phyloP scores from a whole-genome alignment of 2,888 invertebrate species.

The Digitonthophagus gazella region DNA sequence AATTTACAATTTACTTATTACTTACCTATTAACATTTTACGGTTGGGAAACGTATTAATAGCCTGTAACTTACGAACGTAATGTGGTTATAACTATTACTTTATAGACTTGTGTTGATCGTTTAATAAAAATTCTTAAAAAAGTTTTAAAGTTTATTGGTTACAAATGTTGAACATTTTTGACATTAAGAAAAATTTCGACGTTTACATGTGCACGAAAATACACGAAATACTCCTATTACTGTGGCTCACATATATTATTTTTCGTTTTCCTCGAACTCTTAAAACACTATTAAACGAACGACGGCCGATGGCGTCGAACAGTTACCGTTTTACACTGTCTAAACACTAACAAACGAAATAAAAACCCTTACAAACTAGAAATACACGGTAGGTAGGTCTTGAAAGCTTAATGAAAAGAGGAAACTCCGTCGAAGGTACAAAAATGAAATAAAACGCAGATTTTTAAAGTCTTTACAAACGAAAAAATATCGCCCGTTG shows the following conservation, averaged over 20 bases:
- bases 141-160: constrained; percentile 29
- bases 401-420: not conserved
- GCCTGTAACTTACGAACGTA: too few species aligned
- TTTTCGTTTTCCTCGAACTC: not conserved
- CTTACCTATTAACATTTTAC: too few species aligned
- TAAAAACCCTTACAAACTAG: constrained; percentile 12
- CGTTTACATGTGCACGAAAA: constrained; percentile 27
- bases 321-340: constrained; percentile 6
- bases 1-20: too few species aligned
- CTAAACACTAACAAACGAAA: constrained; percentile 14
- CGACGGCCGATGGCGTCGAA: not conserved
- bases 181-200: constrained; percentile 26
- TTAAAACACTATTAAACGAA: constrained; percentile 7
- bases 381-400: not conserved
- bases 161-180: constrained; percentile 28
- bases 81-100: too few species aligned
- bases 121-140: too few species aligned
- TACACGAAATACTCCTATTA: constrained; percentile 20
- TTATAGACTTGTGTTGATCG: too few species aligned
- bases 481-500: not conserved
- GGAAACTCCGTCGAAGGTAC: not conserved
- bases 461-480: not conserved
- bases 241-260: constrained; percentile 14
- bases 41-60: too few species aligned
- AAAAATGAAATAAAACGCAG: too few species aligned